phyloP scores from a whole-genome alignment of 1,140 invertebrate species.

The Carposina sasakii region DNA sequence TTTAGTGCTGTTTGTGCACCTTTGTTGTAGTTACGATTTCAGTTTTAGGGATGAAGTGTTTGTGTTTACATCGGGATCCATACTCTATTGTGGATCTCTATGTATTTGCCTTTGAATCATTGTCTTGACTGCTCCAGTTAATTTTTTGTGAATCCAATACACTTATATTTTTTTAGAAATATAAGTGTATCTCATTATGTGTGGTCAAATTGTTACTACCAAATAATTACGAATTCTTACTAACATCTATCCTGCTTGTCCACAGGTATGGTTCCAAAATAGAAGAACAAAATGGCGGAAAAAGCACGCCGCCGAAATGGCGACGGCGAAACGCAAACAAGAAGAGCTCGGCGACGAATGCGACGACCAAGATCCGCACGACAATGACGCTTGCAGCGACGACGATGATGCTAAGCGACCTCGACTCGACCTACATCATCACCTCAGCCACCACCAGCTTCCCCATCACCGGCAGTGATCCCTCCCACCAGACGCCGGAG shows the following conservation, averaged over 20 bases:
- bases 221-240: constrained; percentile 9
- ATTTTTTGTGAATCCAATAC: too few species aligned
- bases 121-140: too few species aligned
- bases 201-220: too few species aligned
- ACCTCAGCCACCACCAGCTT: constrained; percentile 34
- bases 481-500: constrained; percentile 19
- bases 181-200: too few species aligned
- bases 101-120: too few species aligned
- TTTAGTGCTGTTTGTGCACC: constrained; percentile 40
- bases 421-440: constrained; percentile 55
- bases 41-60: too few species aligned
- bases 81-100: too few species aligned
- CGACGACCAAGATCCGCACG: constrained; percentile 61
- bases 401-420: constrained; percentile 68
- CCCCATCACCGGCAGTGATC: constrained; percentile 64
- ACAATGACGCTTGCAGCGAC: constrained; percentile 63
- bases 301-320: constrained; percentile 99
- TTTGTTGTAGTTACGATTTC: too few species aligned
- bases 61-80: too few species aligned
- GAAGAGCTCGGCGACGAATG: constrained; percentile 89
- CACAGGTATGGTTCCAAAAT: constrained; percentile 99
- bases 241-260: constrained; percentile 29
- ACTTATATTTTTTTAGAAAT: too few species aligned
- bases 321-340: constrained; percentile 96
- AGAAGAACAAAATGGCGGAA: constrained; percentile 99